These are phyloP conservation scores for Marmota flaviventris DNA, from an alignment of 2,113 vertebrate species.

Conservation along the genomic window DNA sequence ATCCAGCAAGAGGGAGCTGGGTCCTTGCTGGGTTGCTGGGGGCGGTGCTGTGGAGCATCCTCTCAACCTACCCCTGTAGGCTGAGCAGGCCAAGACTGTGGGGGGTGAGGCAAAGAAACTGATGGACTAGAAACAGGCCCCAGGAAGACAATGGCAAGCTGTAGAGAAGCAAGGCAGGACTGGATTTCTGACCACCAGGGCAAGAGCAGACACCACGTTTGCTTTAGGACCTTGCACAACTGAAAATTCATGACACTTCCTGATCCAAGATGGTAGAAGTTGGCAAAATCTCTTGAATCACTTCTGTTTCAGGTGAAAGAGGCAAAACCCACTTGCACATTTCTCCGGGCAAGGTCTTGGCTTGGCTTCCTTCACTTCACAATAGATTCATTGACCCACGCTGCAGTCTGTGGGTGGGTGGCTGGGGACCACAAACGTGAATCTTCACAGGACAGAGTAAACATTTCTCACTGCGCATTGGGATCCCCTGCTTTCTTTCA, in stretches of 20 bases:
- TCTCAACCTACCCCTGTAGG: neutral
- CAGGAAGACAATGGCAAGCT: neutral
- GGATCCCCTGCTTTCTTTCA: neutral
- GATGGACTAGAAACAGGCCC: neutral
- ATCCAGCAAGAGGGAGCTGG: neutral
- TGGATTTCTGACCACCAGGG: neutral
- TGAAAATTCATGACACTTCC: neutral
- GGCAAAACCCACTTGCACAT: neutral
- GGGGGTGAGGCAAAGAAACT: neutral
- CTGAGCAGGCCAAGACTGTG: neutral
- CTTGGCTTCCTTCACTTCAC: neutral
- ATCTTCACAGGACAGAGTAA: neutral
- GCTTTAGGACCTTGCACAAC: neutral
- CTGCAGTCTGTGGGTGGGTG: neutral
- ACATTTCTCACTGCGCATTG: neutral
- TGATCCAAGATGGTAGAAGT: neutral
- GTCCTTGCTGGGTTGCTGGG: neutral
- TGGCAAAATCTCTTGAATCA: neutral
- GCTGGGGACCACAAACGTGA: neutral
- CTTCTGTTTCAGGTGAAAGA: neutral
- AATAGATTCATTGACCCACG: neutral
- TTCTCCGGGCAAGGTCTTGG: neutral
- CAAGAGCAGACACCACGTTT: neutral
- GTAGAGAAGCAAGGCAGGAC: neutral
- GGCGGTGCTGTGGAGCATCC: accelerated